Evolutionary conservation across 1,140 invertebrate species (phyloP).

Genomic region (Palaemon carinicauda): DNA sequence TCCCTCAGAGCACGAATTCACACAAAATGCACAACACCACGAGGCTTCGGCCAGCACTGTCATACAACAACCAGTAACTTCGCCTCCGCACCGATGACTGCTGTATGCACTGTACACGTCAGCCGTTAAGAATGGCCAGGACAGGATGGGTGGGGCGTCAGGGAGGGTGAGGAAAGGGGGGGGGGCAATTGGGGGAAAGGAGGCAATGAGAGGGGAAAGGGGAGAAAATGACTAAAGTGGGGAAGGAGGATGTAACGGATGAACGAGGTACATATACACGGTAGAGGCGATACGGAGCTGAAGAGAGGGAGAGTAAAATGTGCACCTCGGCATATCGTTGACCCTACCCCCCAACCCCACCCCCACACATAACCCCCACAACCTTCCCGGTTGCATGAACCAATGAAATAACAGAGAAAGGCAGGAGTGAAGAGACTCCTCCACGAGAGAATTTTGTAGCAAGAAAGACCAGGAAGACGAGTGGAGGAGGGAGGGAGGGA

Average conservation of each 20-base stretch:
- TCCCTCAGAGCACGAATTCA: not conserved
- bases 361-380: too few relatives aligned
- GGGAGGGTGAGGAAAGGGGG: not conserved
- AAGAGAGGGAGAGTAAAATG: too few relatives aligned
- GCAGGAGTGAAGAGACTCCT: not conserved
- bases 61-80: not conserved
- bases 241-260: not conserved
- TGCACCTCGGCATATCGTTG: not conserved
- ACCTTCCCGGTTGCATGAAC: too few relatives aligned
- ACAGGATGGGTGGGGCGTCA: slow-evolving; percentile 12
- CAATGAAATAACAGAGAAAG: not conserved
- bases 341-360: too few relatives aligned
- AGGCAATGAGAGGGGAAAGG: not conserved
- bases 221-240: not conserved
- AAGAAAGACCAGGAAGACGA: not conserved
- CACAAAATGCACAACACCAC: too few relatives aligned
- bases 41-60: too few relatives aligned
- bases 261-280: too few relatives aligned
- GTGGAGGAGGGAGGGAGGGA: not conserved
- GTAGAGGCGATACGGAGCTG: not conserved
- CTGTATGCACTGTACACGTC: slow-evolving; percentile 20
- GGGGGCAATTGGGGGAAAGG: not conserved
- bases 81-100: not conserved
- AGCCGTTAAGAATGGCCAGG: slow-evolving; percentile 32
- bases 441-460: not conserved